A percentile compares a stretch with the other conserved stretches of the same genome.
Evolutionary conservation across 2,113 vertebrate species (phyloP).

Genomic region (Eleginops maclovinus): DNA sequence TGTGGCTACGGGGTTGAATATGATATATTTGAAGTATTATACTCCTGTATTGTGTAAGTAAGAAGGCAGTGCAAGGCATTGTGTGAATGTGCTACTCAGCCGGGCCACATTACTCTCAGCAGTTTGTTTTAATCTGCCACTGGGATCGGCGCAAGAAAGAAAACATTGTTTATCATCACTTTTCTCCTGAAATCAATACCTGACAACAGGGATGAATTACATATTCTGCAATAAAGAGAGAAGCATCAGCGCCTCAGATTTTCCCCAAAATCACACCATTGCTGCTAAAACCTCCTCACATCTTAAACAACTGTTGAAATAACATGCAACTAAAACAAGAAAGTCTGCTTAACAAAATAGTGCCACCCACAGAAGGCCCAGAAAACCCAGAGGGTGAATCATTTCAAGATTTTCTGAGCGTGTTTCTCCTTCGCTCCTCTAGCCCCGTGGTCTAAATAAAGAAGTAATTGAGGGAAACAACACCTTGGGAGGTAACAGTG

Average conservation of each 20-base stretch:
- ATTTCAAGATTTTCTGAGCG: constrained; percentile 41
- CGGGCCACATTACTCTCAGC: constrained; percentile 46
- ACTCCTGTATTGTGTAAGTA: constrained; percentile 31
- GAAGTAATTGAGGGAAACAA: constrained; percentile 43
- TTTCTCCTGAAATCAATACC: constrained; percentile 67
- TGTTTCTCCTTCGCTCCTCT: constrained; percentile 32
- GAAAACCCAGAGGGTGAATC: constrained; percentile 30
- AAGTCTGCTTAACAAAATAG: constrained; percentile 7
- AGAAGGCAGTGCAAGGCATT: constrained; percentile 41
- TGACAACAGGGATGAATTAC: constrained; percentile 57
- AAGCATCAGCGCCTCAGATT: not conserved
- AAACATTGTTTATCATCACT: constrained; percentile 69
- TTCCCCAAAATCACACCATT: constrained; percentile 12
- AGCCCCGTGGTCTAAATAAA: constrained; percentile 51
- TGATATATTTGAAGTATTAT: constrained; percentile 40
- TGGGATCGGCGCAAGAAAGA: constrained; percentile 40
- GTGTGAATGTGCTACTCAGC: constrained; percentile 58
- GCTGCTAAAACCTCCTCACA: constrained; percentile 29
- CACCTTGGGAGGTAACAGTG: constrained; percentile 55
- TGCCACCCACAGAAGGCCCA: constrained; percentile 15
- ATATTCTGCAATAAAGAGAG: constrained; percentile 54
- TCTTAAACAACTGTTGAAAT: constrained; percentile 22
- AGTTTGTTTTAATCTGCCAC: constrained; percentile 66
- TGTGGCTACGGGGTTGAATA: not conserved
- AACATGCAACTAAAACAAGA: not conserved